Base-by-base conservation (phyloP, 2,888 invertebrate genomes). In the Megalurothrips usitatus region DNA sequence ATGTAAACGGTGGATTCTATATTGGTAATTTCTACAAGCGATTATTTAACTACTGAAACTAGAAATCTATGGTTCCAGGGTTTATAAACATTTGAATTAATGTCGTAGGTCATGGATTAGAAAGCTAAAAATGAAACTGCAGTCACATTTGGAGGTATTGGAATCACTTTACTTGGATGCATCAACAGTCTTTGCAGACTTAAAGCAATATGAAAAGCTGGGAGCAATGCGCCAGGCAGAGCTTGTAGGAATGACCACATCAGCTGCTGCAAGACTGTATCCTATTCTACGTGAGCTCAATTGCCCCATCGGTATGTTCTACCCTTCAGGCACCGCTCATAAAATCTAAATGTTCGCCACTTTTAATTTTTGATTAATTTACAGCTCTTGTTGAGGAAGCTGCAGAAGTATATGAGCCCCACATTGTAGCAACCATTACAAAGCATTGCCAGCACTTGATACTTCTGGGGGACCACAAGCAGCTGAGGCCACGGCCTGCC, bases 341-440 rank as follows among this genome's bases (percentile, higher is more conserved):
- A 43, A 43, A 43, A 26, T 26, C 68, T 1, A 23, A 75, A 1
- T 75, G 23, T 26, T 75, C 11, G n/a, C 68, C n/a, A 23, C n/a
- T n/a, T 52, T 52, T 6, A 9, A 11, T 9, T 26, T 23, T 10
- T 75, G 9, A 0, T 23, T 23, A 1, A 26, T 82, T 87, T 87
- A 63, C 86, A 92, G 93, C 94, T 0, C 90, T 94, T 26, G 93
- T 96, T 0, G 96, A 97, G 87, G 97, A 97, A 88, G 96, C 96
- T 0, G 96, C 95, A 0, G 96, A 96, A 88, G 94, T 96, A 0
- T 87, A 95, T 63, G 97, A 97, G 86, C 90, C 94, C 0, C 96
- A 96, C 85, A 91, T 96, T 23, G 88, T 96, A 0, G 92, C 94
- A 0, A 92, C 94, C 0, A 87, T 96, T 26, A 94, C 94, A 0